phyloP scores from a whole-genome alignment of 1,140 invertebrate genomes.

The Anthonomus grandis region DNA sequence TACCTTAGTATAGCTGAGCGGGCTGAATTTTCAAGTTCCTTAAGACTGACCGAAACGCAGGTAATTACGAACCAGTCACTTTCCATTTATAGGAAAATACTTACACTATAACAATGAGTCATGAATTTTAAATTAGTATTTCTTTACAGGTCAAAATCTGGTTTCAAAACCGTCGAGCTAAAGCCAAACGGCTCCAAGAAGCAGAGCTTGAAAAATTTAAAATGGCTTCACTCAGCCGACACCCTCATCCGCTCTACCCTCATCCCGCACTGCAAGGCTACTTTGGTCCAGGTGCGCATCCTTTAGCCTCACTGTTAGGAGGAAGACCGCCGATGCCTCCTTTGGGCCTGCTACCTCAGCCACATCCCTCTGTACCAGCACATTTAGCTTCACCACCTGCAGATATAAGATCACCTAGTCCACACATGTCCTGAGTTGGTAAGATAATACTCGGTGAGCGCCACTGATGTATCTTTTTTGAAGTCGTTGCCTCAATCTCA shows the following conservation, averaged over 20 bases:
- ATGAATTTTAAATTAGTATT: too few species aligned
- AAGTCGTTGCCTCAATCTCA: too few species aligned
- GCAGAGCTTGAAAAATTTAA: slow-evolving; percentile 82
- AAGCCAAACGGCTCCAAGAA: slow-evolving; percentile 91
- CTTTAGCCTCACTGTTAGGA: slow-evolving; percentile 44
- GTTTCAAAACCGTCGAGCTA: slow-evolving; percentile 95
- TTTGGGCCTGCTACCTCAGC: slow-evolving; percentile 39
- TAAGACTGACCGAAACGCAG: slow-evolving; percentile 94
- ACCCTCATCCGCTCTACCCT: slow-evolving; percentile 43
- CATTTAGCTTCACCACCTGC: slow-evolving; percentile 37
- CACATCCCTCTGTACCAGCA: slow-evolving; percentile 33
- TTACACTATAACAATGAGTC: neutral
- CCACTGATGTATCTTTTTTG: too few species aligned
- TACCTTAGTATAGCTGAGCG: slow-evolving; percentile 95
- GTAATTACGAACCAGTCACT: slow-evolving; percentile 48
- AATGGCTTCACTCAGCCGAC: slow-evolving; percentile 47
- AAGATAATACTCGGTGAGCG: too few species aligned
- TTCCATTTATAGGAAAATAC: slow-evolving; percentile 3
- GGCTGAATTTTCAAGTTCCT: slow-evolving; percentile 91
- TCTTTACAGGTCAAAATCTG: slow-evolving; percentile 87
- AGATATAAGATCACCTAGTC: slow-evolving; percentile 41
- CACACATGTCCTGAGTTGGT: slow-evolving; percentile 42
- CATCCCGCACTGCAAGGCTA: slow-evolving; percentile 48
- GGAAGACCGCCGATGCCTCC: slow-evolving; percentile 42
- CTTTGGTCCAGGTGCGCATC: slow-evolving; percentile 44